phyloP scores from a whole-genome alignment of 2,888 invertebrate species.

The Lepetodrilus schrolli region DNA sequence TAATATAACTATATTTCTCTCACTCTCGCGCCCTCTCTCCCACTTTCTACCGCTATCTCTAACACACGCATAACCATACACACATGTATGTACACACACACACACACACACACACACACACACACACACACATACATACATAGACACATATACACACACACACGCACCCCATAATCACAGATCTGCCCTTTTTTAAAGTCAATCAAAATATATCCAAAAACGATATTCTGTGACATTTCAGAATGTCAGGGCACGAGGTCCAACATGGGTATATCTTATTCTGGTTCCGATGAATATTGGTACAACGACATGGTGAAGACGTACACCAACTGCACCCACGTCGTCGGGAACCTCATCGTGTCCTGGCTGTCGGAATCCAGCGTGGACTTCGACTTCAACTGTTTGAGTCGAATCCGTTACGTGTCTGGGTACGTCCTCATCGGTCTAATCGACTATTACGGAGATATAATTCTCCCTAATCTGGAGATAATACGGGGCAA shows the following conservation, averaged over 20 bases:
- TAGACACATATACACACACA: background rate
- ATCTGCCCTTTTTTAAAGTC: no score
- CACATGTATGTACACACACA: background rate
- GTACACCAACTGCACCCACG: conserved; percentile 8
- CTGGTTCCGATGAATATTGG: background rate
- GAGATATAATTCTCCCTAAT: background rate
- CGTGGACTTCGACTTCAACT: background rate
- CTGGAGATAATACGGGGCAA: conserved; percentile 12
- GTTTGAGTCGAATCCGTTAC: conserved; percentile 6
- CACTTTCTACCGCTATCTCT: background rate
- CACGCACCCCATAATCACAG: no score
- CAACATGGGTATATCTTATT: background rate
- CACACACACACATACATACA: background rate
- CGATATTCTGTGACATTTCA: no score
- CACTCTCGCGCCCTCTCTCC: background rate
- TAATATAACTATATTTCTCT: no score
- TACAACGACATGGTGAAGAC: background rate
- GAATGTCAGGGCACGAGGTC: background rate
- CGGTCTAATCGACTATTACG: background rate
- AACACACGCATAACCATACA: background rate
- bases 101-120: background rate
- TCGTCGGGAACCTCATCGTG: background rate
- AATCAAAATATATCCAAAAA: no score
- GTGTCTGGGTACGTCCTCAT: background rate
- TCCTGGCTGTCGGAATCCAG: background rate